Evolutionary conservation across 1,140 invertebrate genomes (phyloP), one percentile per base, ranked within the genome.

Genomic region (Drosophila lowei): DNA sequence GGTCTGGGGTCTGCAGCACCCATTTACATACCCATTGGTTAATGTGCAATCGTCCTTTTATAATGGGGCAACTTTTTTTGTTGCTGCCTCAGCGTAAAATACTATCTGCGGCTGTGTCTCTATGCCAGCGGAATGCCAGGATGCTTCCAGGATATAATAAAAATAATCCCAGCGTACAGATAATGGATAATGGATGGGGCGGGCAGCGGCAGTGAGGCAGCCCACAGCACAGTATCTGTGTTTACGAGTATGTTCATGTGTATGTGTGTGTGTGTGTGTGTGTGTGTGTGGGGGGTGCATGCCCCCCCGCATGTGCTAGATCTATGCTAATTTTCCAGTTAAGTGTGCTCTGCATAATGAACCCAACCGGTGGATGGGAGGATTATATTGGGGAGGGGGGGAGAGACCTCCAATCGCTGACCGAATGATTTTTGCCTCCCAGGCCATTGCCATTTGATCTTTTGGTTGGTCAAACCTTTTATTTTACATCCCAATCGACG

Each of bases 1-100:
- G 30, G 8, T 34, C 42, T 30, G 49, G 46, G 25, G 8, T 49
- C 18, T 25, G 13, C 13, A 50, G 7, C 42, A 47, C 46, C 46
- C 60, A 79, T 80, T 80, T 80, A 66, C 77, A 80, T 72, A 56
- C 66, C 62, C 72, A 80, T 72, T 68, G 67, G 81, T 80, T 85
- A 77, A 85, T 81, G 77, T 66, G 54, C 50, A 74, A 55, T 46
- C 55, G 38, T 53, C 34, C 41, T 73, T 61, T 70, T 63, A 63
- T 65, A 77, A 77, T 80, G 61, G 60, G 60, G 53, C 63, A 77
- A 67, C 71, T 76, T 85, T 80, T 77, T 34, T 9, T 34, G 6
- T 85, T 56, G 76, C 76, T 48, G 42, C 46, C 63, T 67, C 77
- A 79, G 55, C 80, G 56, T 52, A 64, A 67, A 84, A 72, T 80